phyloP scores from a whole-genome alignment of 1,140 invertebrate genomes.

The Saccostrea echinata region DNA sequence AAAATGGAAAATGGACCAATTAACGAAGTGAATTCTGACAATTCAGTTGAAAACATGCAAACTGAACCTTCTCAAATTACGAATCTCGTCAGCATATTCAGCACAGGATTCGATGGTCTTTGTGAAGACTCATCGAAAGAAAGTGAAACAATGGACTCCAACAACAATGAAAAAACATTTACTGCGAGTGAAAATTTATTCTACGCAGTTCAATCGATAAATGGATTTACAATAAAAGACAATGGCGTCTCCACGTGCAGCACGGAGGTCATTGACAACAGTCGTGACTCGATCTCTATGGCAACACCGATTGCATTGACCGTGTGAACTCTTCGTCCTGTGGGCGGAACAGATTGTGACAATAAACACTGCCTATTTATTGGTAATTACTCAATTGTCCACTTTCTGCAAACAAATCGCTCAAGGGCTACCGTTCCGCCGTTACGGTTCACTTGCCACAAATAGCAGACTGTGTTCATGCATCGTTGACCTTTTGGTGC shows the following conservation, averaged over 20 bases:
- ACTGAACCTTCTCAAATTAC: constrained; percentile 72
- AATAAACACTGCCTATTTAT: constrained; percentile 18
- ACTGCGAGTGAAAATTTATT: constrained; percentile 43
- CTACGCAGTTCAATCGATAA: constrained; percentile 48
- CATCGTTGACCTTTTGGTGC: background rate
- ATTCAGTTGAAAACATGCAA: constrained; percentile 65
- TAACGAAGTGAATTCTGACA: constrained; percentile 51
- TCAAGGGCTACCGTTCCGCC: background rate
- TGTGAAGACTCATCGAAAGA: constrained; percentile 49
- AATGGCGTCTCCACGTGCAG: background rate
- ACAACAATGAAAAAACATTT: constrained; percentile 45
- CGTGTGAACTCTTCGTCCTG: constrained; percentile 54
- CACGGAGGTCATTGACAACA: constrained; percentile 45
- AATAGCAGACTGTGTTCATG: constrained; percentile 26
- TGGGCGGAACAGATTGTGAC: constrained; percentile 22
- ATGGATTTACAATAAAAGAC: constrained; percentile 42
- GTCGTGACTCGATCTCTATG: constrained; percentile 60
- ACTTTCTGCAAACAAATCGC: constrained; percentile 17
- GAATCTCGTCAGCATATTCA: constrained; percentile 76
- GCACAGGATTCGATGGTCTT: constrained; percentile 73
- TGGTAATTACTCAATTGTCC: constrained; percentile 27
- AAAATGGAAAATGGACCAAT: constrained; percentile 54
- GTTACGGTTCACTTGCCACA: constrained; percentile 10
- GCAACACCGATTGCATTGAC: constrained; percentile 67
- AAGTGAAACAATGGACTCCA: constrained; percentile 10